phyloP scores from a whole-genome alignment of 2,888 invertebrate species.

The Sepioteuthis lessoniana region DNA sequence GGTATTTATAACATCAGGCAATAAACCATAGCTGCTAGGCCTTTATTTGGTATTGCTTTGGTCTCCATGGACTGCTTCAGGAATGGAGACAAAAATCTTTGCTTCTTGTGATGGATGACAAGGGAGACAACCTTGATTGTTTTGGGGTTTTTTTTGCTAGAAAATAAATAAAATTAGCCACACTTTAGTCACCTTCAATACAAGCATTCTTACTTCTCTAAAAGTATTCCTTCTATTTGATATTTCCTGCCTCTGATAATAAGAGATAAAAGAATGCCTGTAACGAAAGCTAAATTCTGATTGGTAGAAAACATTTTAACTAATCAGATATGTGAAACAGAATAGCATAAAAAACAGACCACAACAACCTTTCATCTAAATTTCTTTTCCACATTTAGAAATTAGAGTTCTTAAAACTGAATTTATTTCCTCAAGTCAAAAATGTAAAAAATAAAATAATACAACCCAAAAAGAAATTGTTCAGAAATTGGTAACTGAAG shows the following conservation, averaged over 20 bases:
- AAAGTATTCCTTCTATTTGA: not conserved
- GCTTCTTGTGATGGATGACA: too few species aligned
- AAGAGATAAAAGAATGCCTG: not conserved
- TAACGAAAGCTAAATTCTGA: not conserved
- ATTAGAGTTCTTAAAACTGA: not conserved
- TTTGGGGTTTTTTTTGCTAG: too few species aligned
- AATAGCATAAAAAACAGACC: not conserved
- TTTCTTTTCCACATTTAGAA: not conserved
- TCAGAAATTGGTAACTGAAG: not conserved
- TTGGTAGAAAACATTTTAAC: not conserved
- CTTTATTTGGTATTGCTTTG: too few species aligned
- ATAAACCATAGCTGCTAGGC: too few species aligned
- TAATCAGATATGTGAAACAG: not conserved
- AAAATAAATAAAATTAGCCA: too few species aligned
- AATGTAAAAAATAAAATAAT: not conserved
- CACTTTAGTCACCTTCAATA: too few species aligned
- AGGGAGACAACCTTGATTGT: too few species aligned
- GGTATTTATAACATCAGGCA: too few species aligned
- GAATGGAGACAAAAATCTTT: too few species aligned
- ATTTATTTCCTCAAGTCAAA: not conserved
- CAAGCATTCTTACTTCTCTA: not conserved
- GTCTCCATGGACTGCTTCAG: too few species aligned
- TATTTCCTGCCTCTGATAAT: not conserved
- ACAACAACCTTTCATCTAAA: not conserved
- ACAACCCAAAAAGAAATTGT: not conserved